phyloP scores from a whole-genome alignment of 1,140 invertebrate species.

The Mylabris phalerata region DNA sequence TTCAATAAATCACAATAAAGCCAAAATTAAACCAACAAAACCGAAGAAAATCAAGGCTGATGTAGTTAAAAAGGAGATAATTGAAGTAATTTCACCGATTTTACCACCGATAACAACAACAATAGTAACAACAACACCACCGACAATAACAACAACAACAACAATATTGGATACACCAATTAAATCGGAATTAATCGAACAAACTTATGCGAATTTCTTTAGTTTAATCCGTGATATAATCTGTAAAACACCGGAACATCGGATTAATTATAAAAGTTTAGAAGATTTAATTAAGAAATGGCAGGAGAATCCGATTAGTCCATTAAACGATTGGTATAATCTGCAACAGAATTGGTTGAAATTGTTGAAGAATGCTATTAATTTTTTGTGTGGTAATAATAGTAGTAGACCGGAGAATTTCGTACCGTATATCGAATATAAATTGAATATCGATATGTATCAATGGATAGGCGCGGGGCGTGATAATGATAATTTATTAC shows the following conservation, averaged over 20 bases:
- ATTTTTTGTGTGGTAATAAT: slow-evolving; percentile 82
- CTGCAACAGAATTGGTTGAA: slow-evolving; percentile 69
- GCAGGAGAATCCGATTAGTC: slow-evolving; percentile 72
- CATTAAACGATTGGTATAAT: slow-evolving; percentile 71
- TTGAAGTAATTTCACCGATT: slow-evolving; percentile 8
- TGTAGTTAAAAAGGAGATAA: not conserved
- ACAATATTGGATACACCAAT: slow-evolving; percentile 36
- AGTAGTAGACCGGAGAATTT: slow-evolving; percentile 78
- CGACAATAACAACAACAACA: slow-evolving; percentile 6
- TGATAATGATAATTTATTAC: slow-evolving; percentile 76
- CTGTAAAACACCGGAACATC: slow-evolving; percentile 72
- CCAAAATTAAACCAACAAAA: slow-evolving; percentile 19
- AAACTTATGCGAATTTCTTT: slow-evolving; percentile 75
- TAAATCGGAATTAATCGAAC: slow-evolving; percentile 55
- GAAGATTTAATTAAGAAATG: slow-evolving; percentile 71
- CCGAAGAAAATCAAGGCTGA: slow-evolving; percentile 4
- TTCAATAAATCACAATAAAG: slow-evolving; percentile 26
- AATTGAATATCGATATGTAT: slow-evolving; percentile 64
- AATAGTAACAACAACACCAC: not conserved
- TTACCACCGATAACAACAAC: slow-evolving; percentile 8
- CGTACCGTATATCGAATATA: slow-evolving; percentile 89
- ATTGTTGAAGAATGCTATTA: slow-evolving; percentile 71
- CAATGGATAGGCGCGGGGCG: slow-evolving; percentile 94
- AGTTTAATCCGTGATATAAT: slow-evolving; percentile 75
- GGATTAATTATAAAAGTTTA: slow-evolving; percentile 66